Conservation (phyloP, 2,888 invertebrate genomes). For the Encarsia formosa region DNA sequence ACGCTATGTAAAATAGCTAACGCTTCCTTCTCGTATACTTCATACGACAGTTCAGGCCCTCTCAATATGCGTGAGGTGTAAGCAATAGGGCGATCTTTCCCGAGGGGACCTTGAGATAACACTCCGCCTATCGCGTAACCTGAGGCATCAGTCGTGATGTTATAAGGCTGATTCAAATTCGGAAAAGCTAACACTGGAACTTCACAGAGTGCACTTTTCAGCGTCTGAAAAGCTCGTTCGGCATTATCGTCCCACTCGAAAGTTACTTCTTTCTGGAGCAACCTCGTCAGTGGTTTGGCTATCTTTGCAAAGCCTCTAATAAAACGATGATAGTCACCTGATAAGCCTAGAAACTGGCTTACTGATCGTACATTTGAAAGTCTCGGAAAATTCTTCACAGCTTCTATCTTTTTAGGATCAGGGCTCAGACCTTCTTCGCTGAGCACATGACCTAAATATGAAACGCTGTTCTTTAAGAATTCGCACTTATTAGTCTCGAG, state of each 20-base stretch:
- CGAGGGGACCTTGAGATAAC: constrained; percentile 1
- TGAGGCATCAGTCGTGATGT: constrained; percentile 3
- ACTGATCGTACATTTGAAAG: not conserved
- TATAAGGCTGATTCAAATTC: not conserved
- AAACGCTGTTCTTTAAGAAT: not conserved
- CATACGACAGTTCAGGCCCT: constrained; percentile 5
- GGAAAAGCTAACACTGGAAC: no score
- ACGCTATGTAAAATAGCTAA: no score
- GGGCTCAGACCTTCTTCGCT: not conserved
- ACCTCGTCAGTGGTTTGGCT: no score
- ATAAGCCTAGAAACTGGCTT: not conserved
- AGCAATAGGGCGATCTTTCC: not conserved
- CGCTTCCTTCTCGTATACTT: no score
- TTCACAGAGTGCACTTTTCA: not conserved
- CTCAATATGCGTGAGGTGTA: constrained; percentile 1
- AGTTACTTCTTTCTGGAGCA: constrained; percentile 2
- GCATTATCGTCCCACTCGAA: constrained; percentile 4
- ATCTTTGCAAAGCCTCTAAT: constrained; percentile 6
- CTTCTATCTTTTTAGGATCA: not conserved
- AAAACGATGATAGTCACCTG: constrained; percentile 10
- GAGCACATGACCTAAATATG: not conserved
- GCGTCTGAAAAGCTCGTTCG: constrained; percentile 1
- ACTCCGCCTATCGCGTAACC: constrained; percentile 6
- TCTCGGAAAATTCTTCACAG: constrained; percentile 3
- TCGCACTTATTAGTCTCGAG: not conserved